Evolutionary conservation across 2,888 invertebrate species (phyloP), one percentile per base, ranked within the genome.

Genomic region (Leistus spinibarbis): DNA sequence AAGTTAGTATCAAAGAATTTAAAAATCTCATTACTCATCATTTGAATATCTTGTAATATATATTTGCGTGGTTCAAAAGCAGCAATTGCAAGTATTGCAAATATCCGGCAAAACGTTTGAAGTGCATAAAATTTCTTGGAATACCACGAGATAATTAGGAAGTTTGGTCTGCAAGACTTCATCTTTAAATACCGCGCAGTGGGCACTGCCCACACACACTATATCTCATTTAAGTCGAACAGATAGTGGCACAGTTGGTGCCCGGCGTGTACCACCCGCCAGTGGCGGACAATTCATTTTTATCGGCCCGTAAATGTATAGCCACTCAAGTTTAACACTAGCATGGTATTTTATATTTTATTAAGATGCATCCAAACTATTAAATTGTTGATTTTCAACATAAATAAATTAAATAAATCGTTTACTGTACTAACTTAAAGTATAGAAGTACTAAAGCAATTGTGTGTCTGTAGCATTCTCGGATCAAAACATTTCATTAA

Each of bases 1-100:
- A 54, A 68, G 22, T 54, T 54, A 56, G 17, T 68, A 68, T 40
- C 40, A 40, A 65, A 19, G 57, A 64, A 22, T 5, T 22, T n/a
- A 10, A n/a, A 64, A 24, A 65, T 53, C 0, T 17, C n/a, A 20
- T n/a, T 27, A 65, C 5, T 65, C n/a, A 65, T 19, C 3, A 62
- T 62, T 62, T 19, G 19, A 60, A 20, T 60, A 60, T n/a, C n/a
- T n/a, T n/a, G n/a, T n/a, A n/a, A n/a, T 54, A 17, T 54, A 54
- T 54, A 16, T 54, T 54, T 54, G 5, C 5, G 1, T 17, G 4
- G 16, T 20, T 57, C 17, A 16, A 57, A 57, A 57, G 17, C 20
- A 7, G 10, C 57, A 4, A 20, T 60, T 60, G 19, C 13, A 19
- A 20, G 54, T 54, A 16, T 53, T 54, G 5, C 54, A 54, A 20